Conservation (phyloP, 2,888 invertebrate species). For the Perithous albicinctus region DNA sequence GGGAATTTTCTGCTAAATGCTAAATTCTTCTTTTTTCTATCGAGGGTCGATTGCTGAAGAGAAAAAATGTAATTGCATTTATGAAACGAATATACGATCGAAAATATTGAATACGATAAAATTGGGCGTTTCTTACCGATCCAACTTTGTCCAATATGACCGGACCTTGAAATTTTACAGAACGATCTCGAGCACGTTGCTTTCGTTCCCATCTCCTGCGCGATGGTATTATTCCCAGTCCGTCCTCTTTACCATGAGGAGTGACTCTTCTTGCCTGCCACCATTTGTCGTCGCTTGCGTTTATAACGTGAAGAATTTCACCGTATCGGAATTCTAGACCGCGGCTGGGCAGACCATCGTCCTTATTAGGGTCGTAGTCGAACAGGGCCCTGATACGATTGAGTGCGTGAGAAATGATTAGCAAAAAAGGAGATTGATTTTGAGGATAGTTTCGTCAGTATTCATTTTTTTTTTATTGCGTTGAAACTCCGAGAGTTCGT, state of each 20-base stretch:
- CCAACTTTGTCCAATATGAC: conserved; percentile 91
- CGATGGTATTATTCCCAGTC: conserved; percentile 98
- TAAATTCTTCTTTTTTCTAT: conserved; percentile 99
- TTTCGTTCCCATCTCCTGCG: conserved; percentile 98
- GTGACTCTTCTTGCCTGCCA: conserved; percentile 95
- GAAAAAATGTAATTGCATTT: not conserved
- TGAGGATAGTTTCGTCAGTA: no score
- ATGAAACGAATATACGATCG: not conserved
- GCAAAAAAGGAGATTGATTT: no score
- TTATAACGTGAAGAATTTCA: conserved; percentile 99
- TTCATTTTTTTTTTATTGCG: no score
- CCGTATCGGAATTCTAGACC: conserved; percentile 98
- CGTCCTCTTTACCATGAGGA: conserved; percentile 91
- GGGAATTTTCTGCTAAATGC: conserved; percentile 99
- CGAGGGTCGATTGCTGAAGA: conserved; percentile 94
- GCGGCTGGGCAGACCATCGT: conserved; percentile 98
- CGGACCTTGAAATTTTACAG: conserved; percentile 98
- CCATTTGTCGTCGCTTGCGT: conserved; percentile 99
- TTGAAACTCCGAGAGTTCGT: no score
- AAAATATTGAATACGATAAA: not conserved
- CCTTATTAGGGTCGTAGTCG: conserved; percentile 98
- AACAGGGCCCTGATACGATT: conserved; percentile 94
- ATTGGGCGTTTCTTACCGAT: conserved; percentile 58
- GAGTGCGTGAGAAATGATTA: no score
- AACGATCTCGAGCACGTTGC: conserved; percentile 97